Percentiles rank a stretch among this genome's conserved stretches.
Evolutionary conservation across 2,888 invertebrate genomes (phyloP).

Genomic region (Cecidostiba fungosa): DNA sequence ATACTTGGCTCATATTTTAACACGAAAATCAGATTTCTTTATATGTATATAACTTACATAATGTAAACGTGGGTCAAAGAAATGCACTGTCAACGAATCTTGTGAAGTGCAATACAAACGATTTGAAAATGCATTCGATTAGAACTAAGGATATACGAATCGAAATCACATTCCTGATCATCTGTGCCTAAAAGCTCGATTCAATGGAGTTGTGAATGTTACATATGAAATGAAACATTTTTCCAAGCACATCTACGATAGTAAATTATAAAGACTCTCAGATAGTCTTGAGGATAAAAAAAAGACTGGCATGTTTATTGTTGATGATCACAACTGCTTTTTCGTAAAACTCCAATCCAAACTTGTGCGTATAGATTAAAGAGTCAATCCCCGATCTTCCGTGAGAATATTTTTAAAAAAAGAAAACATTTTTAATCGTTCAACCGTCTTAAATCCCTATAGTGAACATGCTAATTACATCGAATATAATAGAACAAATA

Average conservation of each 20-base stretch:
- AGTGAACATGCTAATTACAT: slow-evolving; percentile 49
- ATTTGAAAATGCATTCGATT: slow-evolving; percentile 41
- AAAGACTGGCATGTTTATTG: slow-evolving; percentile 57
- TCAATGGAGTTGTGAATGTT: slow-evolving; percentile 43
- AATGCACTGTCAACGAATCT: background rate
- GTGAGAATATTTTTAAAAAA: slow-evolving; percentile 47
- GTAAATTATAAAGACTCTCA: slow-evolving; percentile 43
- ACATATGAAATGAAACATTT: slow-evolving; percentile 34
- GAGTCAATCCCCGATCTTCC: slow-evolving; percentile 59
- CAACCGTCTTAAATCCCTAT: slow-evolving; percentile 3
- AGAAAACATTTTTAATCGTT: slow-evolving; percentile 23
- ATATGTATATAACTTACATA: background rate
- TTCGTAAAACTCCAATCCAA: slow-evolving; percentile 26
- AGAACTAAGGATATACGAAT: slow-evolving; percentile 9
- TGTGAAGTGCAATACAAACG: background rate
- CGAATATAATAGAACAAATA: slow-evolving; percentile 31
- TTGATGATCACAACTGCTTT: slow-evolving; percentile 35
- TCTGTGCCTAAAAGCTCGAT: slow-evolving; percentile 57
- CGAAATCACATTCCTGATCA: slow-evolving; percentile 54
- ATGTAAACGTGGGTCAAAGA: background rate
- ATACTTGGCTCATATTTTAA: slow-evolving; percentile 39
- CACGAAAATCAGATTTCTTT: background rate
- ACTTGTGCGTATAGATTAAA: slow-evolving; percentile 43
- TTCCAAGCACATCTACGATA: slow-evolving; percentile 40
- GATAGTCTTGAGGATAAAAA: slow-evolving; percentile 45